These are phyloP conservation scores for Germaria angustata DNA, from an alignment of 2,888 invertebrate species.

Conservation along the genomic window DNA sequence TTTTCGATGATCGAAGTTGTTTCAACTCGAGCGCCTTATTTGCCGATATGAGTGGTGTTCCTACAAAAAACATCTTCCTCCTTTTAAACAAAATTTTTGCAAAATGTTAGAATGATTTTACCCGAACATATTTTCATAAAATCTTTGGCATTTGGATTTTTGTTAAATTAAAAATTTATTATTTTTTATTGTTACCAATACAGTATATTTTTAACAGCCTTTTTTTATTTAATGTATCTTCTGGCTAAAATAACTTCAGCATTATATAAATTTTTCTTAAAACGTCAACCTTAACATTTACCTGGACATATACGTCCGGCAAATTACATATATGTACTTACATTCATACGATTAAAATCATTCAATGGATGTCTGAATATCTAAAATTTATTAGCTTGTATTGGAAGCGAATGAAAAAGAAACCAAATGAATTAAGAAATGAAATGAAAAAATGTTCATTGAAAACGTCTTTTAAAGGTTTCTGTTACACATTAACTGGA, in stretches of 20 bases:
- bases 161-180: constrained; percentile 32
- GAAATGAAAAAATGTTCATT: constrained; percentile 11
- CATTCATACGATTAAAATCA: constrained; percentile 12
- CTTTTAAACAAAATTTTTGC: background rate
- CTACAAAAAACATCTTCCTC: too few species aligned
- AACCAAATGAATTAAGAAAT: background rate
- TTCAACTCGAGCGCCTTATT: too few species aligned
- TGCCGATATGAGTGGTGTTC: too few species aligned
- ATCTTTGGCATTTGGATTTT: constrained; percentile 43
- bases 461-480: constrained; percentile 63
- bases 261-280: constrained; percentile 19
- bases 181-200: constrained; percentile 14
- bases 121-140: background rate
- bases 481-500: constrained; percentile 59
- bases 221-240: constrained; percentile 31
- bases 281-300: constrained; percentile 66
- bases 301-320: constrained; percentile 49
- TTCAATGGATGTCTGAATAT: constrained; percentile 31
- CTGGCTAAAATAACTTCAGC: constrained; percentile 34
- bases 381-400: constrained; percentile 48
- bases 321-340: constrained; percentile 1
- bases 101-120: background rate
- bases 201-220: background rate
- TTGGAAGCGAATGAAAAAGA: constrained; percentile 13
- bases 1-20: too few species aligned